Evolutionary conservation across 2,113 vertebrate species (phyloP).

Genomic region (Podarcis muralis): DNA sequence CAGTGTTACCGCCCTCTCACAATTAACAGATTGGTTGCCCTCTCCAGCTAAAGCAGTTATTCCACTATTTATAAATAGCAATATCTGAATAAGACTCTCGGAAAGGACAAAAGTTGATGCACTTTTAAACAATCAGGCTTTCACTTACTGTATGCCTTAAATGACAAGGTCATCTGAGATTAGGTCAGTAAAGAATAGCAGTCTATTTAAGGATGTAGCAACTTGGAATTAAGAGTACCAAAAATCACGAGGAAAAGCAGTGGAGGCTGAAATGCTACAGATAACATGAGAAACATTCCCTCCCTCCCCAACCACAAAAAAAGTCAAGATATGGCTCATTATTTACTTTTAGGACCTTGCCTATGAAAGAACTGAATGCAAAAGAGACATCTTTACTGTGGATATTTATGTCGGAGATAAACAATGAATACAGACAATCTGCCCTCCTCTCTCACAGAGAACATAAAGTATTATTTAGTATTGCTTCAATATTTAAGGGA

Average conservation of each 20-base stretch:
- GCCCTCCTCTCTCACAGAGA: background rate
- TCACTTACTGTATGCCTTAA: background rate
- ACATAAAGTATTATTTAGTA: constrained; percentile 57
- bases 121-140: background rate
- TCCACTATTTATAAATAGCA: no score
- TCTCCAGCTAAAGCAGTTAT: background rate
- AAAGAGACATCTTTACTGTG: constrained; percentile 54
- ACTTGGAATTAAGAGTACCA: background rate
- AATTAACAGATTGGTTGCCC: no score
- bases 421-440: background rate
- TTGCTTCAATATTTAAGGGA: constrained; percentile 53
- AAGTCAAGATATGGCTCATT: background rate
- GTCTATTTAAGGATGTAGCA: background rate
- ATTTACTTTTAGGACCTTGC: constrained; percentile 15
- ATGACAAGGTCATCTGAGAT: background rate
- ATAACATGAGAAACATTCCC: background rate
- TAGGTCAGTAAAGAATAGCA: background rate
- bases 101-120: background rate
- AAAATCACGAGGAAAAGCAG: constrained; percentile 11
- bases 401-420: constrained; percentile 38
- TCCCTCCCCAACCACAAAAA: background rate
- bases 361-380: constrained; percentile 36
- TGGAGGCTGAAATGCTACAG: background rate
- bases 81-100: background rate
- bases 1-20: no score